Percentiles rank a stretch among this genome's conserved stretches.
Conservation (phyloP, 1,140 invertebrate species). For the Coenobita brevimanus region DNA sequence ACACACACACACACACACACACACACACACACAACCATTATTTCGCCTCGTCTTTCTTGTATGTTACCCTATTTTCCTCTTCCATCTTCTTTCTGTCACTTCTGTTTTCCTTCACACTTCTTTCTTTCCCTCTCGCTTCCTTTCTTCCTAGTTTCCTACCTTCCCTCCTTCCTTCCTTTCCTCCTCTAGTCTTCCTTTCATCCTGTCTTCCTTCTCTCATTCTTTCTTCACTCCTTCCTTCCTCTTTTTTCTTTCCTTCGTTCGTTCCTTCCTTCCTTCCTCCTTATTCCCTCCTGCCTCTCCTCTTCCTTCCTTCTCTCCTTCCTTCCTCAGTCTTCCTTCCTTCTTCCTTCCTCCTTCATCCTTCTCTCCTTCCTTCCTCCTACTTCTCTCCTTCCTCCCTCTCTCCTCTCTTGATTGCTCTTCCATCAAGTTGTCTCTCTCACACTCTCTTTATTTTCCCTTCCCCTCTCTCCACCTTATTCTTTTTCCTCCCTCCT, state of each 20-base stretch:
- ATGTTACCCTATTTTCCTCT: not conserved
- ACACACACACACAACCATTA: not conserved
- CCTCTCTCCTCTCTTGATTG: not conserved
- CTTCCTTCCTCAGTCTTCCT: not conserved
- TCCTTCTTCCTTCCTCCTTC: not conserved
- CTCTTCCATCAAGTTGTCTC: not conserved
- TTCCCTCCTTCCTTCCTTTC: not conserved
- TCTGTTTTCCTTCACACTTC: not conserved
- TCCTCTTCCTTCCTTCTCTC: not conserved
- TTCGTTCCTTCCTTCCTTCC: no score
- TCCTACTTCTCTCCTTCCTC: not conserved
- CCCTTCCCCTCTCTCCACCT: not conserved
- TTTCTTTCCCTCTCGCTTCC: not conserved
- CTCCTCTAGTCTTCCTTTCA: not conserved
- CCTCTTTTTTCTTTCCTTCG: not conserved
- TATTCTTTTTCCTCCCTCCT: not conserved
- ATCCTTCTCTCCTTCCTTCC: not conserved
- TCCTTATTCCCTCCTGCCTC: no score
- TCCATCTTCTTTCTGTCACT: not conserved
- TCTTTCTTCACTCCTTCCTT: not conserved
- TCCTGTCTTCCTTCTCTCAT: not conserved
- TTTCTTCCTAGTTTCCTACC: not conserved
- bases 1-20: not conserved
- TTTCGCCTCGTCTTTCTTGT: slow-evolving; percentile 8
- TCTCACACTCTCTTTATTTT: no score